Base-by-base conservation (phyloP, 2,113 vertebrate species). In the Tonatia bakeri region DNA sequence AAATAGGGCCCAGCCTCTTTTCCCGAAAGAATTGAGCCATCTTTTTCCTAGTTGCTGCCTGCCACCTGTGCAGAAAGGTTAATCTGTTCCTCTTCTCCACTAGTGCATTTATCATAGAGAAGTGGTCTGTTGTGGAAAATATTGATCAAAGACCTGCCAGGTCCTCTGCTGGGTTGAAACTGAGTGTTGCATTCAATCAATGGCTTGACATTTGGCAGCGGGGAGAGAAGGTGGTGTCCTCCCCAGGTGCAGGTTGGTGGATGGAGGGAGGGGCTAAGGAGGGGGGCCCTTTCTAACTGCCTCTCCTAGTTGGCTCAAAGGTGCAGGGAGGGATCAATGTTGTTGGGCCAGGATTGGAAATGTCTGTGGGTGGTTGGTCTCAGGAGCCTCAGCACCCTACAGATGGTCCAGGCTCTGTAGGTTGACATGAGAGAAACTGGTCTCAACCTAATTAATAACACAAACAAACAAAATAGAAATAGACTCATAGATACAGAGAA, bases 101-200 rank as follows among this genome's bases (percentile, higher is more conserved):
- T 96, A 98, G 97, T 97, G 96, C 98, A 98, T 98, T 98, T 98
- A 98, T 99, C 98, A 98, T 96, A 91, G 69, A 95, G 97, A 98
- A 98, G 98, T 98, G 98, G 98, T 97, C 96, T 98, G 98, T 95
- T 97, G 98, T 98, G 97, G 98, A 97, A 98, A 98, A 97, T 98
- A 98, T 98, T 98, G 98, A 98, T 98, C 98, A 98, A 98, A 96
- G 93, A 93, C 98, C 85, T 97, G 97, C 95, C 97, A 98, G 97
- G 96, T 97, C 95, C 97, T 97, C 96, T 95, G 94, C 98, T 98
- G 96, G 97, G 96, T 97, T 96, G 98, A 94, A 98, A 98, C 54
- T 2, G 98, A 98, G 97, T 82, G 96, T 95, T 90, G 52, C 90
- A 85, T 80, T 97, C 97, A 94, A 93, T 98, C 98, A 94, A 0